These are phyloP conservation scores for Paramormyrops hopkinsi DNA, from an alignment of 2,797 vertebrate species.

Conservation along the genomic window DNA sequence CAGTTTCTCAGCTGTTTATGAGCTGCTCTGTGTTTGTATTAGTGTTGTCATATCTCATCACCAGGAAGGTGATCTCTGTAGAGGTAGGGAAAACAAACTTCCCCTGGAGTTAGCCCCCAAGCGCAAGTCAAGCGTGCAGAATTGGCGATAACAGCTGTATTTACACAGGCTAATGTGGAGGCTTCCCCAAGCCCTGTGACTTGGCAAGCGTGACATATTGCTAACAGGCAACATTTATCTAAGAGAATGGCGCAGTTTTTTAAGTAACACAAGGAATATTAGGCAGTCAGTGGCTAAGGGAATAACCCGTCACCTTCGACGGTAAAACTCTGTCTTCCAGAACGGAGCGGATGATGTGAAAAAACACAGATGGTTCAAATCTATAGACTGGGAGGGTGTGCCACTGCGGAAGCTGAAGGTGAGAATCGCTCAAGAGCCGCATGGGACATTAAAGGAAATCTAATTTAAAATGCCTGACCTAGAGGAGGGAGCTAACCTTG, in stretches of 20 bases:
- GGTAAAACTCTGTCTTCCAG: constrained; percentile 50
- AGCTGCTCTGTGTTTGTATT: not conserved
- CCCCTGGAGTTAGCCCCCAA: not conserved
- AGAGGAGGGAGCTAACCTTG: not conserved
- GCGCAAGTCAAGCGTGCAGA: not conserved
- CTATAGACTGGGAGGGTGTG: constrained; percentile 82
- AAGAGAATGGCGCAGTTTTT: not conserved
- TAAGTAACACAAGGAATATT: not conserved
- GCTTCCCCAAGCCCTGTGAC: not conserved
- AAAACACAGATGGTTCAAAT: constrained; percentile 86
- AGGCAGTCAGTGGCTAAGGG: not conserved
- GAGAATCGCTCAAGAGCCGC: constrained; percentile 8
- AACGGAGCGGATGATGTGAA: constrained; percentile 89
- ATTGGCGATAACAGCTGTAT: constrained; percentile 26
- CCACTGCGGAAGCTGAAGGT: constrained; percentile 85
- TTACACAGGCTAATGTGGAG: constrained; percentile 17
- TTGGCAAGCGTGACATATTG: not conserved
- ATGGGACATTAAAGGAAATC: not conserved
- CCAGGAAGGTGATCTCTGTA: not conserved
- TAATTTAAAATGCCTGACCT: not conserved
- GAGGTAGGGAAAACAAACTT: not conserved
- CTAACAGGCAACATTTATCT: constrained; percentile 22
- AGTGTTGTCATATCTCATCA: not conserved
- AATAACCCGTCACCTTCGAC: not conserved
- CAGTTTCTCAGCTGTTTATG: not conserved